phyloP scores from a whole-genome alignment of 2,888 invertebrate species.

The Heteromurus nitidus region DNA sequence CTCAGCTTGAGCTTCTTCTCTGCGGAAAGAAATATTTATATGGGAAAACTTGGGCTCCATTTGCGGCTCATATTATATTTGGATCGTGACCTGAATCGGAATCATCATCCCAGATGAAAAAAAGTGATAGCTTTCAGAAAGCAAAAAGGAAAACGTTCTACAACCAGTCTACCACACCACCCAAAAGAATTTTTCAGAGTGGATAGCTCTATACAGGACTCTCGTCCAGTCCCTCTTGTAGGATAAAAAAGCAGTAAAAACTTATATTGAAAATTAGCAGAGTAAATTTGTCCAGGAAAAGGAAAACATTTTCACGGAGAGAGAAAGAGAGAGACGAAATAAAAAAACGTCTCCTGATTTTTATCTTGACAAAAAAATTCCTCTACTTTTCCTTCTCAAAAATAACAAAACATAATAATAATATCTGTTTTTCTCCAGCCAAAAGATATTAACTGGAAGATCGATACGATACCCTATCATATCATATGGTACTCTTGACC shows the following conservation, averaged over 20 bases:
- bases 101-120: neutral
- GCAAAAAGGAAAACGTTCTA: neutral
- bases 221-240: neutral
- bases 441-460: too few species aligned
- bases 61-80: slow-evolving; percentile 21
- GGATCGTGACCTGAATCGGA: slow-evolving; percentile 47
- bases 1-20: neutral
- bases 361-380: neutral
- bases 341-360: neutral
- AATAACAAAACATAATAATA: too few species aligned
- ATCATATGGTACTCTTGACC: too few species aligned
- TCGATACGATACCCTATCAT: too few species aligned
- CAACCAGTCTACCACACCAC: neutral
- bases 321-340: neutral
- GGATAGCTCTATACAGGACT: too few species aligned
- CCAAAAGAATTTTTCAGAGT: too few species aligned
- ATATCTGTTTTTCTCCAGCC: too few species aligned
- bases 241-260: neutral
- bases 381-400: too few species aligned
- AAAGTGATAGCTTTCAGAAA: too few species aligned
- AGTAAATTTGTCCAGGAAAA: too few species aligned
- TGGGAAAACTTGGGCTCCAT: slow-evolving; percentile 13
- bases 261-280: neutral
- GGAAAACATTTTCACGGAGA: too few species aligned
- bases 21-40: slow-evolving; percentile 10